These are phyloP conservation scores for Lepidurus arcticus DNA, from an alignment of 1,140 invertebrate genomes.

Conservation along the genomic window DNA sequence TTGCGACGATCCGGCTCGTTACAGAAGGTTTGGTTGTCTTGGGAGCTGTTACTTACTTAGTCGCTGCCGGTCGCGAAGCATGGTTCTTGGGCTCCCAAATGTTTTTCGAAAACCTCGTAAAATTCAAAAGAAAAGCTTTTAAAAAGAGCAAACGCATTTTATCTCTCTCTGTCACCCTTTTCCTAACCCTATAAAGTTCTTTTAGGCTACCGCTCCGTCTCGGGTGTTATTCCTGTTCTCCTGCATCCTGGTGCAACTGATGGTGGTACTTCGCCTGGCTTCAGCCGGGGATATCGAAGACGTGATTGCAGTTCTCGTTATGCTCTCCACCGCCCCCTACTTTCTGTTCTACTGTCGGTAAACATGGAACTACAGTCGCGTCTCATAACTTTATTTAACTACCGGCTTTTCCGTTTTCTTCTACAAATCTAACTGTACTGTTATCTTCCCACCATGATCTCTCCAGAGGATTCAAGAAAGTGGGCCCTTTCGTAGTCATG, in stretches of 20 bases:
- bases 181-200: conserved; percentile 28
- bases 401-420: background rate
- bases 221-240: conserved; percentile 91
- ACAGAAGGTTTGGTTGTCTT: conserved; percentile 65
- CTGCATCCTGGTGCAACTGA: conserved; percentile 73
- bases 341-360: conserved; percentile 97
- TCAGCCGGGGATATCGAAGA: conserved; percentile 83
- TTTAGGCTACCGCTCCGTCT: conserved; percentile 76
- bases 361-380: conserved; percentile 20
- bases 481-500: conserved; percentile 98
- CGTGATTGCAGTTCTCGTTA: conserved; percentile 82
- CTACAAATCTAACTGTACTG: background rate
- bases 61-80: conserved; percentile 70
- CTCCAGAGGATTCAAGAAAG: conserved; percentile 87
- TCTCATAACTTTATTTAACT: background rate
- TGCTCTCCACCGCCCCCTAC: conserved; percentile 91
- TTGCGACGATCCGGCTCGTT: conserved; percentile 47
- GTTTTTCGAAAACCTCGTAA: conserved; percentile 85
- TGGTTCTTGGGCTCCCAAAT: conserved; percentile 76
- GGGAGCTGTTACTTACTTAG: conserved; percentile 72
- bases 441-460: background rate
- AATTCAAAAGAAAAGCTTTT: conserved; percentile 34
- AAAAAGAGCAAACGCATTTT: conserved; percentile 35
- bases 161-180: conserved; percentile 30
- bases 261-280: conserved; percentile 74